A percentile compares a stretch with the other conserved stretches of the same genome.
Evolutionary conservation across 2,888 invertebrate genomes (phyloP).

Genomic region (Drosophila antonietae): DNA sequence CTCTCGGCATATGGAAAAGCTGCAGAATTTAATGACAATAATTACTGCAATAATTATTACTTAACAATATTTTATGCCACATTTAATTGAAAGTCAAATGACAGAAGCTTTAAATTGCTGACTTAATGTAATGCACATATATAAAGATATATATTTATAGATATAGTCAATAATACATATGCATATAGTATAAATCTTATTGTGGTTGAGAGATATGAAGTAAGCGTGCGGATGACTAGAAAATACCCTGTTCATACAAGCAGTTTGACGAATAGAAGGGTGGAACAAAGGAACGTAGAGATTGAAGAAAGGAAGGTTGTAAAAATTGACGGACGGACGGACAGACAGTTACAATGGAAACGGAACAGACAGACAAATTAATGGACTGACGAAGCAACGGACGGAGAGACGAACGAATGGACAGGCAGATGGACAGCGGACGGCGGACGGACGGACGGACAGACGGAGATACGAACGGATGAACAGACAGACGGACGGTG

Average conservation of each 20-base stretch:
- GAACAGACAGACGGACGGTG: no score
- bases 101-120: not conserved
- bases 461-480: not conserved
- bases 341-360: not conserved
- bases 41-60: slow-evolving; percentile 1
- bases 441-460: not conserved
- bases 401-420: not conserved
- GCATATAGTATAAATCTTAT: not conserved
- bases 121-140: not conserved
- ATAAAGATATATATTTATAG: not conserved
- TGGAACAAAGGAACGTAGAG: no score
- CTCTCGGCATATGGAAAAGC: not conserved
- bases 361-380: not conserved
- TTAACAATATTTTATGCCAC: slow-evolving; percentile 6
- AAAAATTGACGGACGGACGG: not conserved
- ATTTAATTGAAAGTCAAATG: slow-evolving; percentile 3
- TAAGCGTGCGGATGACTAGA: no score
- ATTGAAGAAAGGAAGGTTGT: no score
- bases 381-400: not conserved
- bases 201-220: not conserved
- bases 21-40: not conserved
- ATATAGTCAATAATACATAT: not conserved
- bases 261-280: no score
- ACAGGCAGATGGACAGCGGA: not conserved
- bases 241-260: no score